Evolutionary conservation across 2,888 invertebrate species (phyloP).

Genomic region (Melikaiella ostensackeni): DNA sequence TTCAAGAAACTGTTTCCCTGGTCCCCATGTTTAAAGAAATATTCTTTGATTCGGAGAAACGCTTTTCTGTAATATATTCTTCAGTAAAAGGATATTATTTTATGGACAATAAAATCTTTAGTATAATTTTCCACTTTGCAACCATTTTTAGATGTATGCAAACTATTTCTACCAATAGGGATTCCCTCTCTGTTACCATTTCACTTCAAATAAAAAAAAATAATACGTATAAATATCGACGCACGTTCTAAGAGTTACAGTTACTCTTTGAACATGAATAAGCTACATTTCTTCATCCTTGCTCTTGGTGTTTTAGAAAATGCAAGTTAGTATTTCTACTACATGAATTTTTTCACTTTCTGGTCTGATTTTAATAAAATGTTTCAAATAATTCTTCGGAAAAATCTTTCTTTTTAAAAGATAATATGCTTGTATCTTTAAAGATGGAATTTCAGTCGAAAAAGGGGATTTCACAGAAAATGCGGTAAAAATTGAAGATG

Average conservation of each 20-base stretch:
- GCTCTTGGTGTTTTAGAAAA: not conserved
- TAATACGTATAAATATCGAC: not conserved
- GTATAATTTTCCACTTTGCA: not conserved
- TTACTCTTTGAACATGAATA: not conserved
- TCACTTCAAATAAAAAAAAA: constrained; percentile 1
- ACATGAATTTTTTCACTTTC: not conserved
- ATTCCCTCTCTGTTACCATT: not conserved
- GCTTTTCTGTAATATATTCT: not conserved
- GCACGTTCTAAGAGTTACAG: not conserved
- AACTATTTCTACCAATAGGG: not conserved
- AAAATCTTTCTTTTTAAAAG: not conserved
- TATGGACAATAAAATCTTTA: constrained; percentile 2
- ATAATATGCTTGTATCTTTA: not conserved
- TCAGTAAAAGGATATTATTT: not conserved
- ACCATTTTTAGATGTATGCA: not conserved
- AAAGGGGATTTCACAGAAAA: not conserved
- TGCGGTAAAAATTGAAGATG: not conserved
- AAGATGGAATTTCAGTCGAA: not conserved
- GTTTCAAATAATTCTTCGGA: not conserved
- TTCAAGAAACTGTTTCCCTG: not conserved
- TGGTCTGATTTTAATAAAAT: not conserved
- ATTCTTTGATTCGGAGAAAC: not conserved
- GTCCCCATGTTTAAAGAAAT: not conserved
- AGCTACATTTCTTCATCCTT: constrained; percentile 5
- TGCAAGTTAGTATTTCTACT: constrained; percentile 11